These are phyloP conservation scores for Bufo gargarizans DNA, from an alignment of 2,113 vertebrate genomes.

Conservation along the genomic window DNA sequence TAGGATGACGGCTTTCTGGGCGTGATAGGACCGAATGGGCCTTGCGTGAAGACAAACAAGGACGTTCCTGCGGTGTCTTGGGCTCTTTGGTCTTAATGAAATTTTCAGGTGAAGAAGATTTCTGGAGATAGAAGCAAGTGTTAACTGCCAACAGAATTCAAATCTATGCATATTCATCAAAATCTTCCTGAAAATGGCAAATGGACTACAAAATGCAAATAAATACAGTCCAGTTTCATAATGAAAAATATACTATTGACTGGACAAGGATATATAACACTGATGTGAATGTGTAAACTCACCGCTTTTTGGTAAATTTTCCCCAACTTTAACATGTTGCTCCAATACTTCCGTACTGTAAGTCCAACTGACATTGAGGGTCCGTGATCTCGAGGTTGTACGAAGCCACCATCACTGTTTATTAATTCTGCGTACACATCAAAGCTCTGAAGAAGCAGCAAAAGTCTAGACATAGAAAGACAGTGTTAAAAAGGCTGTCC, in stretches of 20 bases:
- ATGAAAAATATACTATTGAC: neutral
- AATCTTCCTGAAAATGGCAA: neutral
- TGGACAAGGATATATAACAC: neutral
- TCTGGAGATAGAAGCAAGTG: slow-evolving; percentile 14
- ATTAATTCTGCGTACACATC: slow-evolving; percentile 73
- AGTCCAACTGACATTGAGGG: slow-evolving; percentile 84
- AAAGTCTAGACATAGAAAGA: slow-evolving; percentile 71
- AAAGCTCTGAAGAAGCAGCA: slow-evolving; percentile 91
- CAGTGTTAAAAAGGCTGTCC: no score
- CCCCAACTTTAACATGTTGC: slow-evolving; percentile 76
- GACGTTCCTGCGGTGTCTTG: neutral
- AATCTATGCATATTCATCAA: neutral
- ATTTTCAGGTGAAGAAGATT: neutral
- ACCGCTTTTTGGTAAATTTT: slow-evolving; percentile 63
- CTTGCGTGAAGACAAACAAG: accelerated
- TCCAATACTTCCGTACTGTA: slow-evolving; percentile 82
- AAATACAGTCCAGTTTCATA: neutral
- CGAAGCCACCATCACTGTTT: slow-evolving; percentile 59
- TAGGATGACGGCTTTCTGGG: slow-evolving; percentile 46
- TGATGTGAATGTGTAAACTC: slow-evolving; percentile 55
- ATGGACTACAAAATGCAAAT: neutral
- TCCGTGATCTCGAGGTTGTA: slow-evolving; percentile 54
- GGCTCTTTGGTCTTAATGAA: neutral
- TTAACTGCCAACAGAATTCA: neutral
- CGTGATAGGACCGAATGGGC: neutral